Evolutionary conservation across 53 echinoderm and acorn worm genomes (phyloP).

Genomic region (Paelopatides confundens): DNA sequence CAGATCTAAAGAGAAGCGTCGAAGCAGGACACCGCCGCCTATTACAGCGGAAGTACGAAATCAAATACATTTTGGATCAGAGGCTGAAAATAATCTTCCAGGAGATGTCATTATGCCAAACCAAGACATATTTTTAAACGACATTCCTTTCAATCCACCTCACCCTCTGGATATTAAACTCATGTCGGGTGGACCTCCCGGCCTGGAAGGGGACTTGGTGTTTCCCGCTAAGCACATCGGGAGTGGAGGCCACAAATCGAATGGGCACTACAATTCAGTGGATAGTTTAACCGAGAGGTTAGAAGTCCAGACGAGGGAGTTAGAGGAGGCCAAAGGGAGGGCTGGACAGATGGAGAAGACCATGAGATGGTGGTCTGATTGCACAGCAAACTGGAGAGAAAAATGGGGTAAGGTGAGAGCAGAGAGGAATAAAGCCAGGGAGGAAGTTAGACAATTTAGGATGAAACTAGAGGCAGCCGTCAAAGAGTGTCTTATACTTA

Average conservation of each 20-base stretch:
- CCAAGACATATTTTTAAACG: constrained; percentile 33
- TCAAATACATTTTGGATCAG: constrained; percentile 15
- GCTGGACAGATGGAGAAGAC: constrained; percentile 99
- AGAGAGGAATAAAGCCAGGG: constrained; percentile 92
- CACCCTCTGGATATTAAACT: constrained; percentile 74
- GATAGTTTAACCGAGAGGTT: constrained; percentile 73
- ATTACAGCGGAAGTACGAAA: not conserved
- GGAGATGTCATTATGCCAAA: constrained; percentile 35
- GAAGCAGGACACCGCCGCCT: constrained; percentile 34
- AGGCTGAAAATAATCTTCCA: constrained; percentile 32
- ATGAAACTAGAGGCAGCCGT: constrained; percentile 89
- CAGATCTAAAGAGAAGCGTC: constrained; percentile 29
- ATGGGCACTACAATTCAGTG: constrained; percentile 38
- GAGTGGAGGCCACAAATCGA: constrained; percentile 39
- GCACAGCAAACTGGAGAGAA: constrained; percentile 97
- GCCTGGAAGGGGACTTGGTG: constrained; percentile 49
- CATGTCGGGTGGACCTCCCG: constrained; percentile 70
- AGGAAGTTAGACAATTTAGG: constrained; percentile 82
- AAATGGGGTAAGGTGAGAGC: constrained; percentile 97
- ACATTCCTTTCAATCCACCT: constrained; percentile 36
- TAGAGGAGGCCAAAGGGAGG: constrained; percentile 88
- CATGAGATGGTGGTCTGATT: constrained; percentile 99
- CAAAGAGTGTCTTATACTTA: constrained; percentile 84
- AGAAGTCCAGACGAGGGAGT: constrained; percentile 83
- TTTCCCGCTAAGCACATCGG: constrained; percentile 48